A percentile compares a stretch with the other conserved stretches of the same genome.
Evolutionary conservation across 2,113 vertebrate genomes (phyloP).

Genomic region (Myotis yumanensis): DNA sequence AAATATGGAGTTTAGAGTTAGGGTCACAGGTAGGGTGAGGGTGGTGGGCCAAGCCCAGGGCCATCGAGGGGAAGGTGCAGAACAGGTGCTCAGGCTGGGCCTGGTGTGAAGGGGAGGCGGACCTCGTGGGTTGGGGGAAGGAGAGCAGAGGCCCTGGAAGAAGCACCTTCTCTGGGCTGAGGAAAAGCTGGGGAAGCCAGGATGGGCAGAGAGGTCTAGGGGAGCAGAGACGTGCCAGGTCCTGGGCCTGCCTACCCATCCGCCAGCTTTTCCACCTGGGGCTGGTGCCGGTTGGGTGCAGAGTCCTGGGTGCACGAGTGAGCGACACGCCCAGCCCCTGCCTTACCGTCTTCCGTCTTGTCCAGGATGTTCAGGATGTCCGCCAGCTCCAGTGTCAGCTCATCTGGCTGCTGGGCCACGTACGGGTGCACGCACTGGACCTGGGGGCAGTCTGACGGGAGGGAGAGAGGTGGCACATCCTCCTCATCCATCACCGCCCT

Average conservation of each 20-base stretch:
- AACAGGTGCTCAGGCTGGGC: neutral
- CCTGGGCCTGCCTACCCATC: neutral
- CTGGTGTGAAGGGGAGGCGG: neutral
- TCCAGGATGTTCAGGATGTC: constrained; percentile 95
- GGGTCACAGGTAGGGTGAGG: neutral
- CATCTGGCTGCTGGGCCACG: constrained; percentile 93
- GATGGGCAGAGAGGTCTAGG: fast-evolving
- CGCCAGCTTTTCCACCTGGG: neutral
- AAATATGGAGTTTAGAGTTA: neutral
- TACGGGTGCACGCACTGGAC: constrained; percentile 98
- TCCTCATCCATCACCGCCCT: fast-evolving
- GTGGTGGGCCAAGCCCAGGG: neutral
- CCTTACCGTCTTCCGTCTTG: constrained; percentile 92
- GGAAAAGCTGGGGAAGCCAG: neutral
- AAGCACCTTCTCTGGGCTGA: neutral
- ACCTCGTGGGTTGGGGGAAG: fast-evolving
- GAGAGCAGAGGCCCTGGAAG: neutral
- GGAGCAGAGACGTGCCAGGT: fast-evolving
- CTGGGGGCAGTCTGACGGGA: constrained; percentile 91
- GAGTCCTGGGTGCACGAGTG: fast-evolving
- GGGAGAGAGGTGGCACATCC: fast-evolving
- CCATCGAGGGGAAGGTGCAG: fast-evolving
- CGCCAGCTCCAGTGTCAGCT: constrained; percentile 95
- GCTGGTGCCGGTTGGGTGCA: neutral
- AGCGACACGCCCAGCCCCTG: fast-evolving